phyloP scores from a whole-genome alignment of 1,140 invertebrate genomes.

The Eciton burchellii region DNA sequence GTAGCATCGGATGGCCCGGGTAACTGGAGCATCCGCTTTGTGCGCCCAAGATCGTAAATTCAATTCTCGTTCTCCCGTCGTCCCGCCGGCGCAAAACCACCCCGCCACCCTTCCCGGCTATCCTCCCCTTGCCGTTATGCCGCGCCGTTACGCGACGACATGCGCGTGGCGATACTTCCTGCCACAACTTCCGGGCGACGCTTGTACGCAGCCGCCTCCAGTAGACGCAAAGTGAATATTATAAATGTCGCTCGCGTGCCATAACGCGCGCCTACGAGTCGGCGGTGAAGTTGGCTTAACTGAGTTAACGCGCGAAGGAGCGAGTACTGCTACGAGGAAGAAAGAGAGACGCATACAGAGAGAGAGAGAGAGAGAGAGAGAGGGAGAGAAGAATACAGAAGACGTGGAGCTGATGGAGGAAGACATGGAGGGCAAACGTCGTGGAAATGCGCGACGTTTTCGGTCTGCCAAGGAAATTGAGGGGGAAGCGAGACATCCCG shows the following conservation, averaged over 20 bases:
- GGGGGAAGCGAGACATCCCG: constrained; percentile 31
- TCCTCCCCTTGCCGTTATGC: neutral
- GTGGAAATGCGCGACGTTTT: constrained; percentile 51
- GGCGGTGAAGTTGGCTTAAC: constrained; percentile 70
- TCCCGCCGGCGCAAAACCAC: constrained; percentile 49
- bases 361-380: neutral
- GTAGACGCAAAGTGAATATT: constrained; percentile 74
- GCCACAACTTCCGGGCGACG: constrained; percentile 66
- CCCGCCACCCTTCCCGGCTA: neutral
- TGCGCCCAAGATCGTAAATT: constrained; percentile 59
- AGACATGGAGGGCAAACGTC: constrained; percentile 40
- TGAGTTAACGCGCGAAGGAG: constrained; percentile 65
- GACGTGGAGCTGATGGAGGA: neutral
- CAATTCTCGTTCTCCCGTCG: constrained; percentile 59
- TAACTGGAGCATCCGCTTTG: constrained; percentile 61
- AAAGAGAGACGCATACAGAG: neutral
- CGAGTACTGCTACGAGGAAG: constrained; percentile 18
- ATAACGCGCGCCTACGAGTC: constrained; percentile 53
- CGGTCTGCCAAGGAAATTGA: constrained; percentile 46
- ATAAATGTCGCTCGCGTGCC: constrained; percentile 74
- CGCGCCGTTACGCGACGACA: constrained; percentile 23
- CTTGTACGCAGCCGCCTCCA: constrained; percentile 48
- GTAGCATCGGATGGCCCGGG: constrained; percentile 56
- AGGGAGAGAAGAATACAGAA: neutral
- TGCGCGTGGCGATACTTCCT: constrained; percentile 61